These are phyloP conservation scores for Drosophila oshimai DNA, from an alignment of 1,140 invertebrate genomes.

Conservation along the genomic window DNA sequence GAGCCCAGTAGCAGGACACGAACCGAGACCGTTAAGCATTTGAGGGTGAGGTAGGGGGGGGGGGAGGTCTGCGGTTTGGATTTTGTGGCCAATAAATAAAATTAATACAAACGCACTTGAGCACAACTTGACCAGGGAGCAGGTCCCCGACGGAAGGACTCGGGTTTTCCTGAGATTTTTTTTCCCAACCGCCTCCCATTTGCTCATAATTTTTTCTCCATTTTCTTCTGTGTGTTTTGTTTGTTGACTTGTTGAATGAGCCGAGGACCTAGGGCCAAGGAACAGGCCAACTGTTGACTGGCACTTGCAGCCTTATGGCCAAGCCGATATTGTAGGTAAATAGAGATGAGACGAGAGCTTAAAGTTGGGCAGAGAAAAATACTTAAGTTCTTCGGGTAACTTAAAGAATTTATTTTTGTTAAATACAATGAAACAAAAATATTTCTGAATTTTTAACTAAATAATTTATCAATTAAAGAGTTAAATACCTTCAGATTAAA, in stretches of 20 bases:
- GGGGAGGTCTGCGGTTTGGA: conserved; percentile 20
- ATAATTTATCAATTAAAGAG: too few species aligned
- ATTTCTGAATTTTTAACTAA: too few species aligned
- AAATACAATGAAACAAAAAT: too few species aligned
- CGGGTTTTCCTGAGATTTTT: conserved; percentile 26
- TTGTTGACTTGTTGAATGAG: conserved; percentile 77
- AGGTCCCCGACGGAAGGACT: conserved; percentile 4
- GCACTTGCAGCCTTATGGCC: conserved; percentile 40
- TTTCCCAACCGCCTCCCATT: background rate
- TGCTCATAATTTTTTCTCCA: conserved; percentile 21
- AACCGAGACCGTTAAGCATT: conserved; percentile 33
- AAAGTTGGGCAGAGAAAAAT: conserved; percentile 1
- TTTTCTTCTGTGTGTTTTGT: conserved; percentile 44
- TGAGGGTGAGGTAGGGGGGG: background rate
- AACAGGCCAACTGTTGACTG: conserved; percentile 55
- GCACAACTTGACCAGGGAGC: conserved; percentile 55
- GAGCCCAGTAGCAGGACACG: conserved; percentile 29
- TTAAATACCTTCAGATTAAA: too few species aligned
- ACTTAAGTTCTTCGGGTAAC: background rate
- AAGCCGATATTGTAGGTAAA: conserved; percentile 40
- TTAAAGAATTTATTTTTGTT: too few species aligned
- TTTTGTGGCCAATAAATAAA: conserved; percentile 76
- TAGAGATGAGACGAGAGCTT: conserved; percentile 6
- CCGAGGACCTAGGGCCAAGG: conserved; percentile 24
- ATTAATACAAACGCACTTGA: conserved; percentile 76